Conservation (phyloP, 1,140 invertebrate genomes). For the Dolichoris vasculosae region DNA sequence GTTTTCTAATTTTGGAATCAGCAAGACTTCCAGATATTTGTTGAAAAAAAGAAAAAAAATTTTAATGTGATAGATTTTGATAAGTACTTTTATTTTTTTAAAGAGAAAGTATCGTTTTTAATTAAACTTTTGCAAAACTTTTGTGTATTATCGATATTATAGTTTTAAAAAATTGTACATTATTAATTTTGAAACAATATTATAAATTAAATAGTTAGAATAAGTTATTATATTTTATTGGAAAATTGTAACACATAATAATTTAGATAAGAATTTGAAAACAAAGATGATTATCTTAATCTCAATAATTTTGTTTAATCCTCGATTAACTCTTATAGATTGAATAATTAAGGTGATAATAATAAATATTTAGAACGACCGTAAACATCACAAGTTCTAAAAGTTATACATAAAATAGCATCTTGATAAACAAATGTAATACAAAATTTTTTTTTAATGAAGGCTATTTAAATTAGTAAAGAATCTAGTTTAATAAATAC, state of each 20-base stretch:
- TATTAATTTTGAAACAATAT: not conserved
- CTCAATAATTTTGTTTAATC: not conserved
- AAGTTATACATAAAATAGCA: no score
- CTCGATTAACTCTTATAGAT: not conserved
- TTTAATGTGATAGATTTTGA: no score
- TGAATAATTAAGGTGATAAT: not conserved
- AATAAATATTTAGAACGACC: not conserved
- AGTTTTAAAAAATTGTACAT: not conserved
- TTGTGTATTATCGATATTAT: not conserved
- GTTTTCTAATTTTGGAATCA: not conserved
- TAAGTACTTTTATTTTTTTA: not conserved
- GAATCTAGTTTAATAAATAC: no score
- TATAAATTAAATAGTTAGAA: not conserved
- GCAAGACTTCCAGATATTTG: not conserved
- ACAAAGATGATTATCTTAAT: not conserved
- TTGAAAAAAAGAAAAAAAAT: no score
- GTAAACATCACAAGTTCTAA: not conserved
- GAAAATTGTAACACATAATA: no score
- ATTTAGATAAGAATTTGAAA: not conserved
- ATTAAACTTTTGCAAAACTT: no score
- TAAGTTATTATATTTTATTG: not conserved
- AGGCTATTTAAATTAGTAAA: no score
- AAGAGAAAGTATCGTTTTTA: not conserved
- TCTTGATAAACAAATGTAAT: no score
- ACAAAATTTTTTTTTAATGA: no score